Evolutionary conservation across 2,797 vertebrate species (phyloP), one percentile per base, ranked within the genome.

Genomic region (Discoglossus pictus): DNA sequence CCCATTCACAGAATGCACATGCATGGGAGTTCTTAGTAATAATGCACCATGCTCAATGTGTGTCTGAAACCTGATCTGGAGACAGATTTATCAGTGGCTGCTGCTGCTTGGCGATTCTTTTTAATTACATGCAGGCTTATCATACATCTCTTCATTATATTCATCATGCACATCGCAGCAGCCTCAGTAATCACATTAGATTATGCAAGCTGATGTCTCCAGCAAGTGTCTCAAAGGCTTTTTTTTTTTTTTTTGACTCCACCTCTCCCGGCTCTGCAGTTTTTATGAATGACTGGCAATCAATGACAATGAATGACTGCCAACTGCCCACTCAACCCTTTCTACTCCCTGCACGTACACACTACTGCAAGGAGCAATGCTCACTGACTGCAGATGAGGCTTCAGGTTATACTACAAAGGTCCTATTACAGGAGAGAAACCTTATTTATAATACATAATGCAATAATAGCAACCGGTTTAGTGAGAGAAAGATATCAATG

Each of bases 221-320:
- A 72, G 68, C 73, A 74, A 64, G 68, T 67, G 74, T 40, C 82
- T 83, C 74, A 61, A 60, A 76, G 82, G 77, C 71, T 74, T 79
- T 20, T 73, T 20, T 69, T 74, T 79, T 20, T 73, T 20, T 72
- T 79, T 75, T 44, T 72, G 83, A 78, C 84, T 82, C 83, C 74
- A 6, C 86, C 86, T 85, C 81, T 59, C 46, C 72, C 61, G 16
- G 68, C 53, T 62, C 72, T 71, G 71, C 78, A 79, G 74, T 40
- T 87, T 90, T 88, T 87, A 86, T 89, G 88, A 90, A 89, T 87
- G 83, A 84, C 73, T 82, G 75, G 84, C 74, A 85, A 86, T 89
- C 87, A 85, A 79, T 82, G 80, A 72, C 76, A 16, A 46, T 76
- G 81, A 86, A 80, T 79, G 80, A 75, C 84, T 87, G 87, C 84